Conservation (phyloP, 2,797 vertebrate genomes). For the Amniataba percoides region DNA sequence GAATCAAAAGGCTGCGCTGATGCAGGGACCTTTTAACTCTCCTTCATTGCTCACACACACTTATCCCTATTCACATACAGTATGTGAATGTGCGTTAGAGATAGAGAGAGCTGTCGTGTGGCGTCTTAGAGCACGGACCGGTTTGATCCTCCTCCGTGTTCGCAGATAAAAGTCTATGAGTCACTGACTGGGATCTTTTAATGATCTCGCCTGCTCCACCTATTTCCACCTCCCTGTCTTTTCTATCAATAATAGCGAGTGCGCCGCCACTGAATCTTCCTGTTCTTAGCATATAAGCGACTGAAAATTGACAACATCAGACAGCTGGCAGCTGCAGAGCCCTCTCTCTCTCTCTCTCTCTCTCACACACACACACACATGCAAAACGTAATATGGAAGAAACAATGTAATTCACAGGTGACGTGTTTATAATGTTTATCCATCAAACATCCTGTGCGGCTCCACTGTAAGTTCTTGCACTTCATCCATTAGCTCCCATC, state of each 20-base stretch:
- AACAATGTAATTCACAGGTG: slow-evolving; percentile 41
- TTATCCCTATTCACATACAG: slow-evolving; percentile 46
- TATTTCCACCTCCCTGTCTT: slow-evolving; percentile 53
- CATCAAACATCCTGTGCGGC: slow-evolving; percentile 55
- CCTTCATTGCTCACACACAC: slow-evolving; percentile 38
- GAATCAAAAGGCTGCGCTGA: slow-evolving; percentile 30
- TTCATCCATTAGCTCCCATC: slow-evolving; percentile 52
- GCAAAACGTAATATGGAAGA: slow-evolving; percentile 5
- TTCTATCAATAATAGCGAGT: slow-evolving; percentile 52
- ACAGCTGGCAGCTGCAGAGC: slow-evolving; percentile 56
- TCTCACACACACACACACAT: background rate
- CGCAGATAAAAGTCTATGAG: slow-evolving; percentile 75
- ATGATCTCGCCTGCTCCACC: slow-evolving; percentile 70
- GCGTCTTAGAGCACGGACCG: slow-evolving; percentile 42
- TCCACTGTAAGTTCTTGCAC: slow-evolving; percentile 33
- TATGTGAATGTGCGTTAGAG: slow-evolving; percentile 20
- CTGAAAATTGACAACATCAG: slow-evolving; percentile 33
- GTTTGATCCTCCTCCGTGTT: slow-evolving; percentile 76
- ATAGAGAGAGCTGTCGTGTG: slow-evolving; percentile 47
- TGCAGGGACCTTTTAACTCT: slow-evolving; percentile 40
- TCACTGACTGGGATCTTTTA: slow-evolving; percentile 73
- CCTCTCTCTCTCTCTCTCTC: background rate
- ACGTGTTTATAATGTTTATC: slow-evolving; percentile 55
- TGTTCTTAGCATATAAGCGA: slow-evolving; percentile 18
- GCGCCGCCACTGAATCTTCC: slow-evolving; percentile 9